A percentile compares a stretch with the other conserved stretches of the same genome.
Conservation (phyloP, 2,888 invertebrate genomes). For the Oscheius sp. region DNA sequence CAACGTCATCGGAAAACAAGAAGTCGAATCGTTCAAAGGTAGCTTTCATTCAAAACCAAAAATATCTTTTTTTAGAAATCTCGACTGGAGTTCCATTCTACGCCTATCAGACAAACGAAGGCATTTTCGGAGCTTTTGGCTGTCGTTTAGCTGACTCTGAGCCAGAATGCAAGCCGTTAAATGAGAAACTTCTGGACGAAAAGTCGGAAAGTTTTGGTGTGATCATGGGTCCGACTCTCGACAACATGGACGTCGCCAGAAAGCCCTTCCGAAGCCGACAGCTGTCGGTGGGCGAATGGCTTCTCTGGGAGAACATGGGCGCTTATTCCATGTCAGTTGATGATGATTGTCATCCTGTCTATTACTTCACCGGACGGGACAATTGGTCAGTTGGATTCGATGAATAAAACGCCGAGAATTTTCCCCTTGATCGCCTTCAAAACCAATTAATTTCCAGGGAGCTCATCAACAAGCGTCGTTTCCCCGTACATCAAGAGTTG, state of each 20-base stretch:
- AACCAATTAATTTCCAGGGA: slow-evolving; percentile 24
- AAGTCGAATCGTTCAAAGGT: slow-evolving; percentile 67
- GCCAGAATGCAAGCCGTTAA: slow-evolving; percentile 58
- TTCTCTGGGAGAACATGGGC: slow-evolving; percentile 93
- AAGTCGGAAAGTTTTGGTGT: slow-evolving; percentile 37
- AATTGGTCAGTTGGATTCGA: slow-evolving; percentile 41
- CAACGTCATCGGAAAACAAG: slow-evolving; percentile 84
- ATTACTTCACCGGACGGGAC: slow-evolving; percentile 54
- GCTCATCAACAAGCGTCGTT: slow-evolving; percentile 9
- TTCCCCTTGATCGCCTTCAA: too few species aligned
- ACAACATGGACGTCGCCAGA: slow-evolving; percentile 54
- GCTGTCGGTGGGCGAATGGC: slow-evolving; percentile 71
- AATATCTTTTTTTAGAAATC: too few species aligned
- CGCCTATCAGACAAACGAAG: slow-evolving; percentile 71
- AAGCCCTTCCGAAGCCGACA: slow-evolving; percentile 51
- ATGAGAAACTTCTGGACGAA: slow-evolving; percentile 23
- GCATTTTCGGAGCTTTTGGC: slow-evolving; percentile 77
- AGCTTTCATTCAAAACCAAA: neutral
- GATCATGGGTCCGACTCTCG: slow-evolving; percentile 54
- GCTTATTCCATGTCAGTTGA: slow-evolving; percentile 88
- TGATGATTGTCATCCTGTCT: slow-evolving; percentile 79
- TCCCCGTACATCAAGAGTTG: neutral
- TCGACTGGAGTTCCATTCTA: slow-evolving; percentile 30
- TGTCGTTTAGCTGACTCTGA: slow-evolving; percentile 74
- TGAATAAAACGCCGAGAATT: neutral